Evolutionary conservation across 2,797 vertebrate species (phyloP).

Genomic region (Sebastiscus tertius): DNA sequence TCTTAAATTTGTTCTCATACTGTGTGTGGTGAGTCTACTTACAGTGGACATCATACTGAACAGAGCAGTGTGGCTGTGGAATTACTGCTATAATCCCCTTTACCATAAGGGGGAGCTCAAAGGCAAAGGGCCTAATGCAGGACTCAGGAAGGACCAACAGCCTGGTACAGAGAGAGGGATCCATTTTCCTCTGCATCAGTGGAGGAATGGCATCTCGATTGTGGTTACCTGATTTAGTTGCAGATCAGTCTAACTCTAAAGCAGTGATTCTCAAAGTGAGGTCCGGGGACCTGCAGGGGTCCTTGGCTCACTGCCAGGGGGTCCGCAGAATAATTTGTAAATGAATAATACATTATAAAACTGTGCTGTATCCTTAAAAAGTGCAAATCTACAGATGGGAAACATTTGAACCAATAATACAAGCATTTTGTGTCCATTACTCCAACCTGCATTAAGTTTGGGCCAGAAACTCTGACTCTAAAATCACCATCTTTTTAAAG

Average conservation of each 20-base stretch:
- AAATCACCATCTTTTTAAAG: accelerated
- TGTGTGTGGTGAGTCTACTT: slow-evolving; percentile 8
- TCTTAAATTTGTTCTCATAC: not conserved
- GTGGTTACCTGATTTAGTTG: not conserved
- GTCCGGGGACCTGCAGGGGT: no score
- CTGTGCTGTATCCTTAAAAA: no score
- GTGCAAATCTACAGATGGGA: no score
- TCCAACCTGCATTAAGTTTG: no score
- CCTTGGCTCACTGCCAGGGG: no score
- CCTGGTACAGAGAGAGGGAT: slow-evolving; percentile 21
- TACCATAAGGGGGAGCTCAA: slow-evolving; percentile 80
- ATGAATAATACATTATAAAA: no score
- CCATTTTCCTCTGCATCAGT: slow-evolving; percentile 29
- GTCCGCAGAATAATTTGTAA: no score
- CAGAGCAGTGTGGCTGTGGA: slow-evolving; percentile 12
- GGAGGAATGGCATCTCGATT: slow-evolving; percentile 14
- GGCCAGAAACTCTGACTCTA: no score
- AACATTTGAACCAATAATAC: no score
- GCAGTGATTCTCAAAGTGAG: not conserved
- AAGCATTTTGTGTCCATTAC: no score
- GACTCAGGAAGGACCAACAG: slow-evolving; percentile 39
- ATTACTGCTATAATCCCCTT: slow-evolving; percentile 60
- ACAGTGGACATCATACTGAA: slow-evolving; percentile 4
- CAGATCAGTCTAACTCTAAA: not conserved
- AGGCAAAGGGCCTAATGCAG: slow-evolving; percentile 68